Conservation (phyloP, 2,113 vertebrate genomes). For the Spheniscus mendiculus region DNA sequence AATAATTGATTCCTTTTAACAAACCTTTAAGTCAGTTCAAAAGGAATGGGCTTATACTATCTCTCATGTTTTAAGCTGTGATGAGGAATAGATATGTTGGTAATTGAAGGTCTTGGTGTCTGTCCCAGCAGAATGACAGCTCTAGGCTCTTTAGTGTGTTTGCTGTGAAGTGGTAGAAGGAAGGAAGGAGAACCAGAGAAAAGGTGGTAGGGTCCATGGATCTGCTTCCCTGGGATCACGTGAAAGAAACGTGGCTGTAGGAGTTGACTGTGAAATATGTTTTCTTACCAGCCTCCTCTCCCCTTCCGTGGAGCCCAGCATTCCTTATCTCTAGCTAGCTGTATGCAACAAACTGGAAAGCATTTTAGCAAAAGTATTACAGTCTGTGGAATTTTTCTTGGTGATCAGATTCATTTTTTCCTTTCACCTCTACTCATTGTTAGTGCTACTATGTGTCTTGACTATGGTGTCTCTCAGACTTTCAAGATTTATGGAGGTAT, state of each 20-base stretch:
- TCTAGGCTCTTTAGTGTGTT: neutral
- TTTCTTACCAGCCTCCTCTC: neutral
- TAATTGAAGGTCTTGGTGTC: neutral
- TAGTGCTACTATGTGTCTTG: neutral
- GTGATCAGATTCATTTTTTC: neutral
- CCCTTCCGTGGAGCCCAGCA: fast-evolving
- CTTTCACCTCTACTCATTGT: neutral
- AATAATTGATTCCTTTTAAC: neutral
- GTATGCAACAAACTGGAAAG: neutral
- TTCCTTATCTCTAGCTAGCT: neutral
- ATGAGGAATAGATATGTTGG: neutral
- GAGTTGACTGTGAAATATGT: neutral
- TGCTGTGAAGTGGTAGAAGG: neutral
- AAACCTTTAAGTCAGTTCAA: neutral
- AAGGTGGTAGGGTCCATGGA: neutral
- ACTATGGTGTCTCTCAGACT: neutral
- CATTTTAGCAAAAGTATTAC: neutral
- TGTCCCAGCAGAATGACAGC: neutral
- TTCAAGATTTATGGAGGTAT: neutral
- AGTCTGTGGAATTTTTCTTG: neutral
- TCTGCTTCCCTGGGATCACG: neutral
- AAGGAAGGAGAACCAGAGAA: neutral
- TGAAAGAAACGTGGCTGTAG: neutral
- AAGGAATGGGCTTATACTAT: neutral
- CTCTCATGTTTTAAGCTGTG: neutral